These are phyloP conservation scores for Python bivittatus DNA, from an alignment of 2,113 vertebrate species.

Conservation along the genomic window DNA sequence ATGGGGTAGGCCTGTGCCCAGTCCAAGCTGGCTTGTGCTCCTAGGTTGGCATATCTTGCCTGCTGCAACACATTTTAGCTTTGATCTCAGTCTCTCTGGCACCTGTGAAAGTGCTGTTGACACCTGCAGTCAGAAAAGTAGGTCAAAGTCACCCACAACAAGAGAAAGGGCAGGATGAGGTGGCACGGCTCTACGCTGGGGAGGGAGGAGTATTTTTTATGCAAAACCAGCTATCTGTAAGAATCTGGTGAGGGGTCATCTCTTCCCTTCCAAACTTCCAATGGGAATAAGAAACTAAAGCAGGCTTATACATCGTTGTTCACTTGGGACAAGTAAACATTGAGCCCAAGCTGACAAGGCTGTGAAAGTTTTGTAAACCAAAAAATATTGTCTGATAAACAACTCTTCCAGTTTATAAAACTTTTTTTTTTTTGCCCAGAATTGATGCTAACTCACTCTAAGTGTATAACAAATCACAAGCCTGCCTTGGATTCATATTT, in stretches of 20 bases:
- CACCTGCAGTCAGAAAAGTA: conserved; percentile 10
- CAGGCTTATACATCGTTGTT: background rate
- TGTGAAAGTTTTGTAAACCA: background rate
- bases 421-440: background rate
- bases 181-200: background rate
- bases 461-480: background rate
- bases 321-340: background rate
- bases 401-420: background rate
- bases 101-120: background rate
- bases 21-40: background rate
- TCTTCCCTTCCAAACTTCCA: background rate
- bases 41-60: background rate
- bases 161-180: background rate
- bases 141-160: conserved; percentile 27
- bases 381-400: background rate
- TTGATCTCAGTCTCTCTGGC: conserved; percentile 23
- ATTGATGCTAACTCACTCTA: background rate
- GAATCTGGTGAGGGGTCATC: too few relatives aligned
- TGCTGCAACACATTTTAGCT: background rate
- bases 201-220: background rate
- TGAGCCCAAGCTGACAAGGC: background rate
- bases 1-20: background rate
- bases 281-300: background rate
- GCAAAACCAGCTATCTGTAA: background rate
- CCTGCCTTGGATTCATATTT: background rate